Evolutionary conservation across 2,888 invertebrate species (phyloP).

Genomic region (Eupithecia subumbrata): DNA sequence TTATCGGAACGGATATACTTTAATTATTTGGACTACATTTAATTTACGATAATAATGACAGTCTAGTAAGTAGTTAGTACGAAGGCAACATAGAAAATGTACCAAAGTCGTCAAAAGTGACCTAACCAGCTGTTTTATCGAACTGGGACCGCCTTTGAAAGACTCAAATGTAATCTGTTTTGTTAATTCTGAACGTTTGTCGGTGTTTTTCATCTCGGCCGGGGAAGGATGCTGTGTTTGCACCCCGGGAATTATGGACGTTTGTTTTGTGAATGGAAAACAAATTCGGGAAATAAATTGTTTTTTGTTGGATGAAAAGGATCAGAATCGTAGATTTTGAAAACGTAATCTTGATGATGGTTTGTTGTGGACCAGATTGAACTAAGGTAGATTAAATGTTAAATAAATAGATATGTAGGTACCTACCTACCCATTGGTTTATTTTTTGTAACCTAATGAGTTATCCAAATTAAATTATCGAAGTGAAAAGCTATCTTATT

Average conservation of each 20-base stretch:
- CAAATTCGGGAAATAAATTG: slow-evolving; percentile 27
- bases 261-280: slow-evolving; percentile 48
- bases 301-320: slow-evolving; percentile 18
- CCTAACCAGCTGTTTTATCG: slow-evolving; percentile 15
- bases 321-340: neutral
- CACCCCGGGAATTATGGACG: slow-evolving; percentile 54
- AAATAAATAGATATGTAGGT: neutral
- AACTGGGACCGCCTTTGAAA: slow-evolving; percentile 58
- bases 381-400: neutral
- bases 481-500: neutral
- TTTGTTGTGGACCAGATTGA: neutral
- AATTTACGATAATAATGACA: neutral
- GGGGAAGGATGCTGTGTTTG: slow-evolving; percentile 61
- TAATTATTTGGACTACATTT: neutral
- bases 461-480: neutral
- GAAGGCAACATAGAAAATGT: neutral
- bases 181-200: slow-evolving; percentile 77
- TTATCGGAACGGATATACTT: neutral
- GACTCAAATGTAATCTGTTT: slow-evolving; percentile 78
- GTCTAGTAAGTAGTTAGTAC: neutral
- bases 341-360: neutral
- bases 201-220: slow-evolving; percentile 63
- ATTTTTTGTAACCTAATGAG: neutral
- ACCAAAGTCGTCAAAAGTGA: neutral
- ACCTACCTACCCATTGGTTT: neutral